Conservation (phyloP, 2,888 invertebrate species). For the Synanthedon myopaeformis region DNA sequence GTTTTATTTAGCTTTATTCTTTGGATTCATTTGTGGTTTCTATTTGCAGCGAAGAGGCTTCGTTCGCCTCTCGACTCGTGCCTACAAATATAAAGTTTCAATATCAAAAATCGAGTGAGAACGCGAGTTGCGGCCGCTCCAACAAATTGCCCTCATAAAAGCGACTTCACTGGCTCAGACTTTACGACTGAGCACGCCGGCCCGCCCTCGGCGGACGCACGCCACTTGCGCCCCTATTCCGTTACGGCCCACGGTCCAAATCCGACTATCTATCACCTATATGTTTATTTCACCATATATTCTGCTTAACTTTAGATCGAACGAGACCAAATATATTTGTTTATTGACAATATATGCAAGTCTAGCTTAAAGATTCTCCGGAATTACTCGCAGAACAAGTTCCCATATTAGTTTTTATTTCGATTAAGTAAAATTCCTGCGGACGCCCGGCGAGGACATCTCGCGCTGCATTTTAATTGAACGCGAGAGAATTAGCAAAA, state of each 20-base stretch:
- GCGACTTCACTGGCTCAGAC: constrained; percentile 8
- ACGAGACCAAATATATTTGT: constrained; percentile 4
- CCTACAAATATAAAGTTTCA: constrained; percentile 25
- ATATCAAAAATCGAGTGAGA: constrained; percentile 24
- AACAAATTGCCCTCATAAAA: constrained; percentile 28
- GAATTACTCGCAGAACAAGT: background rate
- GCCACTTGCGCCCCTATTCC: constrained; percentile 1
- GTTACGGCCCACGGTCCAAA: background rate
- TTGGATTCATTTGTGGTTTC: constrained; percentile 12
- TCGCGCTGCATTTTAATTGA: background rate
- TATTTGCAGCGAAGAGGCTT: constrained; percentile 5
- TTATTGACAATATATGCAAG: background rate
- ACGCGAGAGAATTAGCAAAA: background rate
- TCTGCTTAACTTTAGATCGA: constrained; percentile 12
- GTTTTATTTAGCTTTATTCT: constrained; percentile 20
- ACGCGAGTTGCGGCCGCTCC: constrained; percentile 19
- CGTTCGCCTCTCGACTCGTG: constrained; percentile 11
- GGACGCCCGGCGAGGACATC: background rate
- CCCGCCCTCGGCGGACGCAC: background rate
- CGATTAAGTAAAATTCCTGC: background rate
- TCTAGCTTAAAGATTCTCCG: background rate
- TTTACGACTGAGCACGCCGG: constrained; percentile 10
- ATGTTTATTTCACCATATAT: constrained; percentile 19
- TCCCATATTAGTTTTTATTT: background rate
- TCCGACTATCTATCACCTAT: constrained; percentile 12